A percentile compares a stretch with the other conserved stretches of the same genome.
phyloP scores from a whole-genome alignment of 2,113 vertebrate species.

The Chaenogobius annularis region DNA sequence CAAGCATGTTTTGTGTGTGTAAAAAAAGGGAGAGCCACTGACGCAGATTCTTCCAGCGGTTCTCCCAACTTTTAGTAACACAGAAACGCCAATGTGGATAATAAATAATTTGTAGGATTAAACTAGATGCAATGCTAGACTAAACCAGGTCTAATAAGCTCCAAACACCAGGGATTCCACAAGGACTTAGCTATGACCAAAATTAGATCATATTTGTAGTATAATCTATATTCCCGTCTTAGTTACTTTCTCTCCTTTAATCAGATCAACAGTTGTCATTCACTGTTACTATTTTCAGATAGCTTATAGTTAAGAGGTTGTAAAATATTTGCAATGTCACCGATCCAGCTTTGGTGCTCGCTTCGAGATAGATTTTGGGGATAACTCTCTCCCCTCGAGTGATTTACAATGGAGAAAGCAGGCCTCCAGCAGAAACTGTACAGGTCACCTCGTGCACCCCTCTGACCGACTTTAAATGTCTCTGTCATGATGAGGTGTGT shows the following conservation, averaged over 20 bases:
- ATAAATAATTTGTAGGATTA: neutral
- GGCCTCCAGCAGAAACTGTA: neutral
- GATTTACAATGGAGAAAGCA: neutral
- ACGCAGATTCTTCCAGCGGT: neutral
- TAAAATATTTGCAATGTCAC: constrained; percentile 1
- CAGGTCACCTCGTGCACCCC: neutral
- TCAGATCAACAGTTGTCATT: neutral
- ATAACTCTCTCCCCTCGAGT: neutral
- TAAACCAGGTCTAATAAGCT: too few species aligned
- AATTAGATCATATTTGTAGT: too few species aligned
- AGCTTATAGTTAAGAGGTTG: neutral
- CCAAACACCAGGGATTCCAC: too few species aligned
- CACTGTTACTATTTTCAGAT: neutral
- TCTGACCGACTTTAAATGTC: neutral
- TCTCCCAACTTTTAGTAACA: neutral
- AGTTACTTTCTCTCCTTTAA: neutral
- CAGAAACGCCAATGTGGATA: neutral
- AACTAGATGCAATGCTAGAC: neutral
- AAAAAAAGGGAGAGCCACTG: neutral
- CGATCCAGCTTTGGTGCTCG: neutral
- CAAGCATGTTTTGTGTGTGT: too few species aligned
- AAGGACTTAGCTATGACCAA: too few species aligned
- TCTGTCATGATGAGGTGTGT: constrained; percentile 2
- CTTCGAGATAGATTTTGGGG: neutral
- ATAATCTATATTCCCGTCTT: too few species aligned